Base-by-base conservation (phyloP, 2,113 vertebrate genomes). In the Cochlearius cochlearius region DNA sequence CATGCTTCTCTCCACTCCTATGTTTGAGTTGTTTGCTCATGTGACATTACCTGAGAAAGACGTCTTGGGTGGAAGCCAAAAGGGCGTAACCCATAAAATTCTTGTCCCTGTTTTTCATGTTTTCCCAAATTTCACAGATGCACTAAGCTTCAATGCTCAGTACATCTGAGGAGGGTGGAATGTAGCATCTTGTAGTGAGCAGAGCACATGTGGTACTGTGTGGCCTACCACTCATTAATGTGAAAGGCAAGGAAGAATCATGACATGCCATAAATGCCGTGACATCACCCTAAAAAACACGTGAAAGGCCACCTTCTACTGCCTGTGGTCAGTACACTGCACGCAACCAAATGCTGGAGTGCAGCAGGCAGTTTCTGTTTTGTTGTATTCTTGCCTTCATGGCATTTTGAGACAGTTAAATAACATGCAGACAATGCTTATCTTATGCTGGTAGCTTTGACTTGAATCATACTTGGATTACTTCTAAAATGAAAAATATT, bases 201-300 rank as follows among this genome's bases (percentile, higher is more conserved):
- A 64, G 59, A 92, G 76, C 88, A 97, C 76, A 93, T 77, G 52
- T 88, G 86, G 82, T 81, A 58, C 43, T 80, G 34, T 86, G 92
- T 94, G 94, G 94, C 72, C 88, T 87, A 92, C 73, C 36, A 16
- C 68, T 96, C 86, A 87, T 84, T 91, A 78, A 72, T 78, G 86
- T 60, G 72, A 84, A 93, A 93, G 79, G 68, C 76, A 91, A 91
- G 67, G 71, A 52, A 80, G 68, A 62, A 69, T 52, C 86, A 92
- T 14, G 56, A 80, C 90, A 77, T 89, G 52, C 58, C 69, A 72
- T 67, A 84, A 95, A 91, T 39, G 68, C 68, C 84, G 60, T 88
- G 79, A 79, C 43, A 68, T 91, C 75, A 88, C 64, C 34, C 36
- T 74, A 26, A 94, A 95, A 81, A 63, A 32, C 56, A 95, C 1